phyloP scores from a whole-genome alignment of 2,888 invertebrate genomes.

The Plebejus argus region DNA sequence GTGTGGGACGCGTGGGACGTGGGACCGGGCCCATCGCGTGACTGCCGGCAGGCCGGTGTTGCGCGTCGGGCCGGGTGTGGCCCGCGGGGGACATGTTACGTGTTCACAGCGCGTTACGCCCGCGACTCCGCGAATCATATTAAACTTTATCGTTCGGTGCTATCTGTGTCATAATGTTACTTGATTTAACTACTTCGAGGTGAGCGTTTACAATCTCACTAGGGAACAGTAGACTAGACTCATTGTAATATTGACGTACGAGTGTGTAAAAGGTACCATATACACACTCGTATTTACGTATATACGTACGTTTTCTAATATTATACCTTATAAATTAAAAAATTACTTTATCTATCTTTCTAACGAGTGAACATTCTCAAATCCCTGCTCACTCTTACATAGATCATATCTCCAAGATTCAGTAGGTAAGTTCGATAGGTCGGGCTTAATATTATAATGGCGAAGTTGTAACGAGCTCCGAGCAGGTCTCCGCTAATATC shows the following conservation, averaged over 20 bases:
- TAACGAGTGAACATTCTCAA: neutral
- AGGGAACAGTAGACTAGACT: neutral
- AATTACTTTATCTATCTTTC: neutral
- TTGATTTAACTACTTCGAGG: neutral
- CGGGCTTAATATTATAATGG: neutral
- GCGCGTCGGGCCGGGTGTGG: neutral
- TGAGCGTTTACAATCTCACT: neutral
- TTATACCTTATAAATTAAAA: no score
- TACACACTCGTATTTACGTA: no score
- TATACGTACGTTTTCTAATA: neutral
- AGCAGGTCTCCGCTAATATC: neutral
- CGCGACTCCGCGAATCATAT: neutral
- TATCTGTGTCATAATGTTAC: constrained; percentile 8
- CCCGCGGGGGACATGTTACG: neutral
- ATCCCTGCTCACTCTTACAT: neutral
- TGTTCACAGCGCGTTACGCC: neutral
- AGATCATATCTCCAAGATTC: neutral
- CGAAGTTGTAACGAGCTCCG: neutral
- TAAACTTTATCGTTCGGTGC: neutral
- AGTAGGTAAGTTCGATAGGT: neutral
- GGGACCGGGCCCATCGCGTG: neutral
- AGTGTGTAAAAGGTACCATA: no score
- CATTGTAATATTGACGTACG: neutral
- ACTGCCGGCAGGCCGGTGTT: neutral
- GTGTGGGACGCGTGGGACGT: neutral